phyloP scores from a whole-genome alignment of 2,797 vertebrate species.

The Lepus townsendii region DNA sequence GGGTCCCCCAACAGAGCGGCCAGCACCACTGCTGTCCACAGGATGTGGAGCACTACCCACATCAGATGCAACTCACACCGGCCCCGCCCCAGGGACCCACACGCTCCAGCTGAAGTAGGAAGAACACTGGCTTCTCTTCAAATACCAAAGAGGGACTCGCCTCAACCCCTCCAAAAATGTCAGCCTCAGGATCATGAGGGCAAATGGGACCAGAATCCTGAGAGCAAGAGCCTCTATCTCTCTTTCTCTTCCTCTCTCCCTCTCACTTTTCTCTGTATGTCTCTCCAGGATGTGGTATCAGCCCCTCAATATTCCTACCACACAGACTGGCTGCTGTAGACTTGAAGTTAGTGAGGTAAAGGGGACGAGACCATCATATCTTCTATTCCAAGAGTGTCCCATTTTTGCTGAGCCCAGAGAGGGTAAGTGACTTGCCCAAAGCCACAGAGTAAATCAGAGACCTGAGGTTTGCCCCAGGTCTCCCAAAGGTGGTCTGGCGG shows the following conservation, averaged over 20 bases:
- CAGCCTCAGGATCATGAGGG: not conserved
- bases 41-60: accelerated
- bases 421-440: not conserved
- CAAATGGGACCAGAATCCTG: not conserved
- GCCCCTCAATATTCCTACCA: no score
- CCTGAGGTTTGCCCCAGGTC: not conserved
- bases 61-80: not conserved
- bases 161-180: not conserved
- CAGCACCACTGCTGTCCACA: not conserved
- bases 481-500: not conserved
- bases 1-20: accelerated
- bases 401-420: not conserved
- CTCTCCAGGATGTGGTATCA: not conserved
- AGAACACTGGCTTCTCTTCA: not conserved
- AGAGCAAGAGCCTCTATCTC: not conserved
- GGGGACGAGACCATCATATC: not conserved
- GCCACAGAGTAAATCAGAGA: not conserved
- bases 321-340: not conserved
- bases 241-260: not conserved
- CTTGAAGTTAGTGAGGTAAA: not conserved
- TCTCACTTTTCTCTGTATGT: not conserved
- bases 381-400: not conserved
- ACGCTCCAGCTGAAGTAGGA: not conserved
- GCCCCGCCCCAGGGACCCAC: no score
- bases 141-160: not conserved